A percentile compares a stretch with the other conserved stretches of the same genome.
Conservation (phyloP, 2,113 vertebrate species). For the Felis chaus region DNA sequence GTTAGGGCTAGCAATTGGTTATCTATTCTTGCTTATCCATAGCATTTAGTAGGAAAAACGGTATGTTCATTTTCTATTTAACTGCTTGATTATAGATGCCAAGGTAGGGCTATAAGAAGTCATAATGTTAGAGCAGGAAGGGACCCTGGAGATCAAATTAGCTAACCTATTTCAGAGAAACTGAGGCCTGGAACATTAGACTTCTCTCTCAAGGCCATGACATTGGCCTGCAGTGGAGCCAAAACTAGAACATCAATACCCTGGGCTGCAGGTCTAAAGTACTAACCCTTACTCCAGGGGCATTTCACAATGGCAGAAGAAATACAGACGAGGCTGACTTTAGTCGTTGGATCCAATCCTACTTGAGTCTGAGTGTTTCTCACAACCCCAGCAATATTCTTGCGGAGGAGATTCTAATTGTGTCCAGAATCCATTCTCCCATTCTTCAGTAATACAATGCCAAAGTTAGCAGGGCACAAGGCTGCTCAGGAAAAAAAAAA, state of each 20-base stretch:
- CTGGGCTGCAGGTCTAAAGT: not conserved
- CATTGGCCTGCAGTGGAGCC: not conserved
- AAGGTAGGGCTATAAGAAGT: not conserved
- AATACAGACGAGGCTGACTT: not conserved
- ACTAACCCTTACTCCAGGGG: too few relatives aligned
- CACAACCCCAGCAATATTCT: not conserved
- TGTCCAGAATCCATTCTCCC: not conserved
- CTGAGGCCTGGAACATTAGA: not conserved
- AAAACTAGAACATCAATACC: too few relatives aligned
- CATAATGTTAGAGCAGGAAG: not conserved
- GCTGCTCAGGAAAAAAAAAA: not conserved
- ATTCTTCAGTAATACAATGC: not conserved
- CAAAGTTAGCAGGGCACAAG: not conserved
- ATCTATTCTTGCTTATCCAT: not conserved
- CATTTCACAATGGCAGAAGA: not conserved
- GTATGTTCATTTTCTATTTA: not conserved
- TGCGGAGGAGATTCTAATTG: not conserved
- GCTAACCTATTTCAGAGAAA: not conserved
- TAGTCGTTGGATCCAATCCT: not conserved
- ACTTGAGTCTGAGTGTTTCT: not conserved
- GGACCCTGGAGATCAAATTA: not conserved
- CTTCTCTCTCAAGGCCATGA: not conserved
- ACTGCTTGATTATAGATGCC: not conserved
- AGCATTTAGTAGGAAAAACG: not conserved
- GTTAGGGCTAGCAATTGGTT: not conserved